Base-by-base conservation (phyloP, 2,113 vertebrate species). In the Platysternon megacephalum region DNA sequence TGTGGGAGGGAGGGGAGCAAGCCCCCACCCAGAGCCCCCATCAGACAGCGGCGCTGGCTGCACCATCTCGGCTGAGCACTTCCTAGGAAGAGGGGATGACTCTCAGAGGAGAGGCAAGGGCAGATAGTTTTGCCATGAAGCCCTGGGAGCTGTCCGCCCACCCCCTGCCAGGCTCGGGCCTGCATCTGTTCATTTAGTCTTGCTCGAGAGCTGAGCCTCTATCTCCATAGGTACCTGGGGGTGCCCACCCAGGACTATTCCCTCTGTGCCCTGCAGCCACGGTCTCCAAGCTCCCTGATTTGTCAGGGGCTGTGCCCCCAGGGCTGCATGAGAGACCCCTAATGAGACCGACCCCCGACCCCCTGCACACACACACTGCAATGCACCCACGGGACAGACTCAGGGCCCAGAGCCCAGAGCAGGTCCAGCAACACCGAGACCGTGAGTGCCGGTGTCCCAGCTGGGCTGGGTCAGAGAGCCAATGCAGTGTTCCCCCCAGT, bases 371-470 rank as follows among this genome's bases (percentile, higher is more conserved):
- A 35, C 32, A 65, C 32, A 35, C 29, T 7, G 32, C 61, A 65
- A 19, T 16, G 61, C 32, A 17, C 8, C 32, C 35, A n/a, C 3
- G 4, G 65, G 65, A 17, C 35, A 68, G 35, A 68, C 32, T 17
- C 61, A 61, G 61, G 61, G 12, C 61, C 61, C 61, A 35, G 61
- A 32, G 58, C 11, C 58, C 11, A 12, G 16, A 65, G 61, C 8
- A 16, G 32, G 35, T 68, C 65, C 17, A n/a, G 35, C 29, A 21
- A 19, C 35, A 21, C 35, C 16, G 1, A 32, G 56, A 12, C 28
- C 12, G 5, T 28, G 28, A 29, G 26, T 28, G 28, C 28, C 11
- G 3, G 17, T 1, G 8, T 29, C 35, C 17, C 7, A 2, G 8
- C 17, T n/a, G 35, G 35, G 35, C 61, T 68, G 14, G 35, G 8